Evolutionary conservation across 2,888 invertebrate species (phyloP).

Genomic region (Hemithea aestivaria): DNA sequence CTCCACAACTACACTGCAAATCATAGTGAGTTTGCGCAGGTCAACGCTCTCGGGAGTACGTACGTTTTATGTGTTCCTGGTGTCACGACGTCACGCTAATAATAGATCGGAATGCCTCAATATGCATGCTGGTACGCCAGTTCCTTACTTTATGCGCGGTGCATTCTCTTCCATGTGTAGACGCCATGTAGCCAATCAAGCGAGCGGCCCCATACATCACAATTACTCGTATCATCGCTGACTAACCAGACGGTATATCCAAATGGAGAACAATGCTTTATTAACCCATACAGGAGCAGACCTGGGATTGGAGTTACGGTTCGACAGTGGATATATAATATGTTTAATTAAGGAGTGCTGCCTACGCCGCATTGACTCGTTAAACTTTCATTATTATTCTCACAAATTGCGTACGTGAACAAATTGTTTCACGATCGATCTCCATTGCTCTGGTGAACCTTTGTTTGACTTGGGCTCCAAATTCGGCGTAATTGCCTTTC

Average conservation of each 20-base stretch:
- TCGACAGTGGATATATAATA: conserved; percentile 57
- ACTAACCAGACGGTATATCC: conserved; percentile 43
- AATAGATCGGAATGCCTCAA: conserved; percentile 75
- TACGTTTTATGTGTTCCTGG: conserved; percentile 75
- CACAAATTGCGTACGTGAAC: conserved; percentile 76
- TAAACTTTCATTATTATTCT: conserved; percentile 76
- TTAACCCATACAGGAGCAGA: conserved; percentile 39
- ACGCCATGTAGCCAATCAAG: conserved; percentile 38
- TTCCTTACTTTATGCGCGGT: conserved; percentile 51
- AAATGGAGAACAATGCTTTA: conserved; percentile 45
- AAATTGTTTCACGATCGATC: conserved; percentile 74
- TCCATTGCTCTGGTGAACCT: conserved; percentile 54
- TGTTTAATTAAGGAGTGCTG: conserved; percentile 65
- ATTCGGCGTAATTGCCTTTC: conserved; percentile 78
- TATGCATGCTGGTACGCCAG: conserved; percentile 59
- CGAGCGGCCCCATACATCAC: conserved; percentile 40
- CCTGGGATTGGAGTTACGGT: conserved; percentile 41
- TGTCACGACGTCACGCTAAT: conserved; percentile 72
- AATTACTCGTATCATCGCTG: conserved; percentile 39
- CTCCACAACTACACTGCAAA: conserved; percentile 72
- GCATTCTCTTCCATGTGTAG: conserved; percentile 46
- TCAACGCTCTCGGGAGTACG: conserved; percentile 68
- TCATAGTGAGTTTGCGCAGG: conserved; percentile 72
- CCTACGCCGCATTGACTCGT: conserved; percentile 60
- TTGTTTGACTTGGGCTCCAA: conserved; percentile 77